Evolutionary conservation across 2,113 vertebrate species (phyloP), one percentile per base, ranked within the genome.

Genomic region (Eudyptes chrysolophus): DNA sequence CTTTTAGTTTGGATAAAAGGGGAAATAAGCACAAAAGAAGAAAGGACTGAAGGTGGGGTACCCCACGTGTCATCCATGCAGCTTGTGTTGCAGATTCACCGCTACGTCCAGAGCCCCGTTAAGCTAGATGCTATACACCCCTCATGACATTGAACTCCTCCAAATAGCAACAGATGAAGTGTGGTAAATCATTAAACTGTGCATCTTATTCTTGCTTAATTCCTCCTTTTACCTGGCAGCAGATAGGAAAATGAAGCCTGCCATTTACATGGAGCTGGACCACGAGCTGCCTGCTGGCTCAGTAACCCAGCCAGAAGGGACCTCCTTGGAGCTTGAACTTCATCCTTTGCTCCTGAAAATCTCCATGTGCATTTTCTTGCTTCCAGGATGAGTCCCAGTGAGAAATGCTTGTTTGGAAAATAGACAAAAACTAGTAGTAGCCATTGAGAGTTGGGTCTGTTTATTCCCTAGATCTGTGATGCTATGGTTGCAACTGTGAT

Each of bases 21-120:
- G 25, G 15, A 88, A 85, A 76, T 38, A 36, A 71, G 42, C 19
- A 34, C 9, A 13, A 49, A 78, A 78, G 20, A 58, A 42, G 66
- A 4, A 69, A 83, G 49, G 11, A 26, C 30, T 57, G 34, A 15
- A 40, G 7, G 57, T n/a, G 30, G 22, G 11, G 29, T 44, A 13
- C 24, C 17, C 42, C 2, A 0, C 8, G 51, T n/a, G 20, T 17
- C 25, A 49, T 68, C 49, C 18, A 9, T 7, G 6, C 1, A 13
- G 38, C 26, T 52, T 27, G 21, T 57, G 5, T 5, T 66, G 65
- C n/a, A 58, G 74, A 38, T 40, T 40, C 11, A 34, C 16, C 2
- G 3, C n/a, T 40, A 26, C 1, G 1, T 14, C 68, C 64, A 69
- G 34, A 22, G 32, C n/a, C 22, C 12, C 12, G 4, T 48, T 34